Evolutionary conservation across 2,113 vertebrate species (phyloP), one percentile per base, ranked within the genome.

Genomic region (Athene cunicularia): DNA sequence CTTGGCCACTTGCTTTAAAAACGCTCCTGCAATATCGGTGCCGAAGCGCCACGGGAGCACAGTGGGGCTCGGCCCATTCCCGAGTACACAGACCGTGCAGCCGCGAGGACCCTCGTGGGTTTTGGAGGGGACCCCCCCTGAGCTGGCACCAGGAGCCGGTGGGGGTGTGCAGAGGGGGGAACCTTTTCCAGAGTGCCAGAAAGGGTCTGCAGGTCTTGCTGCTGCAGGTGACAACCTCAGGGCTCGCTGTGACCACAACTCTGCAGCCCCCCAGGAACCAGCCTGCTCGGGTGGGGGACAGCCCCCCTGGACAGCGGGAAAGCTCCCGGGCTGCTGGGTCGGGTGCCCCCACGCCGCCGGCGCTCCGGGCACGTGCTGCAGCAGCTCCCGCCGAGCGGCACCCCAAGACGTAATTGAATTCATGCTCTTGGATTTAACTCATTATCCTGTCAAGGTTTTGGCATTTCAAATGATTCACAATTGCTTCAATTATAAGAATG

Each of bases 401-500:
- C 77, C 70, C 64, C 20, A 30, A 89, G 79, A 80, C 18, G 28
- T 94, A 88, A 97, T 67, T 96, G 97, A 97, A 98, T 97, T 96
- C 97, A 88, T 74, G 74, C 66, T 83, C 81, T 84, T 33, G 21
- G 66, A 76, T 97, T 92, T 80, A 88, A 93, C 95, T 97, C 86
- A 77, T 97, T 97, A 97, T 95, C 92, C 95, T 95, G 95, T 97
- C 97, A 95, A 88, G 77, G 63, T 82, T 93, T 88, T 96, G 97
- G 96, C 96, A 80, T 96, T 91, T 96, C 86, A 95, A 94, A 97
- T 85, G 88, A 97, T 72, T 85, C 89, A 58, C 93, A 90, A 94
- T 97, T 98, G 93, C 97, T 97, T 98, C 96, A 90, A 88, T 97
- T 97, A 77, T 30, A 92, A 75, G 62, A 98, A 96, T 68, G 9